Base-by-base conservation (phyloP, 2,113 vertebrate species). In the Riparia riparia region DNA sequence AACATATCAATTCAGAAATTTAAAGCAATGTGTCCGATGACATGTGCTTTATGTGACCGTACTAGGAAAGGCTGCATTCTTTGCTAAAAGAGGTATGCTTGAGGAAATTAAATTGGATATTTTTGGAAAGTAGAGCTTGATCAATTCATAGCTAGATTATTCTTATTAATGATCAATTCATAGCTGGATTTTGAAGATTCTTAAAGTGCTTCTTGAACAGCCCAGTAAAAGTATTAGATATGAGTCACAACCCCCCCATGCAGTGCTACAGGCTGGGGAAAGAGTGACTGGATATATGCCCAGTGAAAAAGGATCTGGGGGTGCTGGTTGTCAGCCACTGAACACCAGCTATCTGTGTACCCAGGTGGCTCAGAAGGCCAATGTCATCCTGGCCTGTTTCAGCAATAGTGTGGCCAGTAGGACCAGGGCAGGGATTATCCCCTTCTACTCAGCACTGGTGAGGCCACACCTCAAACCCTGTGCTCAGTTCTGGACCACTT, bases 21-120 rank as follows among this genome's bases (percentile, higher is more conserved):
- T 73, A 69, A 83, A 83, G 4, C 16, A 39, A 20, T 9, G 7
- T 65, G 10, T 41, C 24, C 6, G 3, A 53, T 50, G 39, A 41
- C 0, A 0, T 32, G 26, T 84, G 16, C 6, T 65, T 82, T 71
- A 34, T 17, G 14, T 72, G 32, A 60, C 20, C 2, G 2, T 41
- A 15, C 10, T 22, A 47, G 8, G 13, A 82, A 76, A 60, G 26
- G 3, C 4, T 37, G 28, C 0, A 0, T 25, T 50, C 22, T 68
- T 82, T 61, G 41, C 14, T 47, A 47, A 47, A 83, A 71, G 14
- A 58, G 6, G 2, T 24, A 28, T 42, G 8, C 8, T 69, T 86
- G 37, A 86, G 22, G 6, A 76, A 86, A 54, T 71, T 25, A 51
- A 42, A 49, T 12, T 14, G 21, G 37, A 6, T 70, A 45, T 37